Evolutionary conservation across 2,888 invertebrate genomes (phyloP).

Genomic region (Orthonychiurus folsomi): DNA sequence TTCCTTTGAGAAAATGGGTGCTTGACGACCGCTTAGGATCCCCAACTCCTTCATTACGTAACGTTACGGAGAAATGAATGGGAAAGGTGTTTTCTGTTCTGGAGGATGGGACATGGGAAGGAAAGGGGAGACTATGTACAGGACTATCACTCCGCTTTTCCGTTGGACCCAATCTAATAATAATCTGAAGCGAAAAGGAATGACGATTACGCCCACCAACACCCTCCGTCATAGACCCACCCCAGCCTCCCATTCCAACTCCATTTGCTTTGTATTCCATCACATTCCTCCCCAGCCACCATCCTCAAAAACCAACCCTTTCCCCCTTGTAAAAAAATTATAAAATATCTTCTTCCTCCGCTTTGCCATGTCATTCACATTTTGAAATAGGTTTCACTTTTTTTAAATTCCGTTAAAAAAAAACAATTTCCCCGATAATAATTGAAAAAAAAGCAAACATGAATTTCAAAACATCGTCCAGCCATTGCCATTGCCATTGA

Average conservation of each 20-base stretch:
- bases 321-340: too few relatives aligned
- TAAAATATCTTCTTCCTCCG: too few relatives aligned
- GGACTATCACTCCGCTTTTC: slow-evolving; percentile 34
- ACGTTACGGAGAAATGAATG: not conserved
- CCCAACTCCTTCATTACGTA: not conserved
- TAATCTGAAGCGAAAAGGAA: slow-evolving; percentile 39
- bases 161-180: slow-evolving; percentile 39
- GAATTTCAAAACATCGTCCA: too few relatives aligned
- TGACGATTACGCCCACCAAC: slow-evolving; percentile 37
- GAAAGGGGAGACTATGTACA: slow-evolving; percentile 16
- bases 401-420: too few relatives aligned
- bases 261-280: not conserved
- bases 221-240: not conserved
- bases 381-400: too few relatives aligned
- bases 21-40: not conserved
- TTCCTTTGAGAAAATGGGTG: slow-evolving; percentile 22
- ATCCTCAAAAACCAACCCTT: too few relatives aligned
- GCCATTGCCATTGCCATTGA: too few relatives aligned
- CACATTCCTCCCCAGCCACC: not conserved
- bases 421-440: too few relatives aligned
- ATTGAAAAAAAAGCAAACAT: too few relatives aligned
- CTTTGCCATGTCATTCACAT: too few relatives aligned
- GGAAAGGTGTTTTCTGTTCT: not conserved
- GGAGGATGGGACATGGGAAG: slow-evolving; percentile 2
- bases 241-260: not conserved